Evolutionary conservation across 2,888 invertebrate species (phyloP).

Genomic region (Heliconius aoede): DNA sequence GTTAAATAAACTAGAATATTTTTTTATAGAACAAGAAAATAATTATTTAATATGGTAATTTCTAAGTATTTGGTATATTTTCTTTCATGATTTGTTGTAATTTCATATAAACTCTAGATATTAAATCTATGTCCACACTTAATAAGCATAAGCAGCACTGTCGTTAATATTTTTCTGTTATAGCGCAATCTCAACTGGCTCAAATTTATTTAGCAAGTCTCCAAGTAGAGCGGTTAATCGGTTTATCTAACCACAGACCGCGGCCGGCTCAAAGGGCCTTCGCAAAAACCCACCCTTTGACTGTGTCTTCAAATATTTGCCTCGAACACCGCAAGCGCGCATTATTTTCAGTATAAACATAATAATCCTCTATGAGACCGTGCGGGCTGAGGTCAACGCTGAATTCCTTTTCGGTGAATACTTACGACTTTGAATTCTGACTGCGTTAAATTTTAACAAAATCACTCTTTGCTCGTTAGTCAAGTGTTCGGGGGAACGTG

Average conservation of each 20-base stretch:
- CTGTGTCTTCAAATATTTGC: constrained; percentile 80
- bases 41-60: no score
- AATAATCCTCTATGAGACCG: constrained; percentile 73
- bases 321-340: constrained; percentile 73
- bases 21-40: no score
- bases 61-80: no score
- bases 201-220: constrained; percentile 30
- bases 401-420: constrained; percentile 59
- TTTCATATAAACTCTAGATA: no score
- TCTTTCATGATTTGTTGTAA: no score
- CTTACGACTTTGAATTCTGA: constrained; percentile 43
- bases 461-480: constrained; percentile 39
- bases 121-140: no score
- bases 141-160: no score
- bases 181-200: background rate
- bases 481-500: constrained; percentile 36
- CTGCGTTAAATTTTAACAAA: constrained; percentile 42
- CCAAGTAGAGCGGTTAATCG: constrained; percentile 62
- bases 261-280: constrained; percentile 71
- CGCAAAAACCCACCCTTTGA: constrained; percentile 80
- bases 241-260: constrained; percentile 78
- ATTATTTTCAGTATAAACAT: constrained; percentile 81
- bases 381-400: constrained; percentile 60
- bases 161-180: background rate
- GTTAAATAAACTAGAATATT: no score